Percentiles rank a stretch among this genome's conserved stretches.
phyloP scores from a whole-genome alignment of 2,888 invertebrate genomes.

The Hypomecis atomaria region DNA sequence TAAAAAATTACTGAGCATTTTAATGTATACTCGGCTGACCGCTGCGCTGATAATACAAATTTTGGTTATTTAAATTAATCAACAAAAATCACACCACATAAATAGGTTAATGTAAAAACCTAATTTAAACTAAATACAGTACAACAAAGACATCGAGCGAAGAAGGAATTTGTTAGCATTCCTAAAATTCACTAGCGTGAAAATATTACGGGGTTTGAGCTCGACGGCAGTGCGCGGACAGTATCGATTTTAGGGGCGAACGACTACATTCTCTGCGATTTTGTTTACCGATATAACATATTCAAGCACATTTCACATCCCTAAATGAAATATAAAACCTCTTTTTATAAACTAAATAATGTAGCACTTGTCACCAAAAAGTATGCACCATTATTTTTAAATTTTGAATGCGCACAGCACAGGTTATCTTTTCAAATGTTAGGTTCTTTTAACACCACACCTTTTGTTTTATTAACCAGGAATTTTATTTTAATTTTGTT shows the following conservation, averaged over 20 bases:
- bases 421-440: conserved; percentile 31
- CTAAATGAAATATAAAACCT: conserved; percentile 33
- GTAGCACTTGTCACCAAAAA: conserved; percentile 32
- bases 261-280: conserved; percentile 57
- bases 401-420: conserved; percentile 31
- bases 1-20: no score
- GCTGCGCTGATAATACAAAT: no score
- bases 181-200: conserved; percentile 37
- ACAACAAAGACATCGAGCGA: conserved; percentile 14
- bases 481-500: conserved; percentile 23
- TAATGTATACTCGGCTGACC: no score
- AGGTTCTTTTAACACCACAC: conserved; percentile 31
- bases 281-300: conserved; percentile 52
- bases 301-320: conserved; percentile 34
- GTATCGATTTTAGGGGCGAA: conserved; percentile 74
- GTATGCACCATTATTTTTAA: conserved; percentile 27
- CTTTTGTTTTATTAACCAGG: conserved; percentile 4
- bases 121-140: background rate
- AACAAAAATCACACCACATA: background rate
- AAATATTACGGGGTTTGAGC: conserved; percentile 37
- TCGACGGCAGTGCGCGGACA: conserved; percentile 66
- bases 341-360: conserved; percentile 28
- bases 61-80: background rate
- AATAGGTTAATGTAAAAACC: background rate
- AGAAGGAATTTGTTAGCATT: conserved; percentile 28